These are phyloP conservation scores for Hyaena hyaena DNA, from an alignment of 2,113 vertebrate genomes.

Conservation along the genomic window DNA sequence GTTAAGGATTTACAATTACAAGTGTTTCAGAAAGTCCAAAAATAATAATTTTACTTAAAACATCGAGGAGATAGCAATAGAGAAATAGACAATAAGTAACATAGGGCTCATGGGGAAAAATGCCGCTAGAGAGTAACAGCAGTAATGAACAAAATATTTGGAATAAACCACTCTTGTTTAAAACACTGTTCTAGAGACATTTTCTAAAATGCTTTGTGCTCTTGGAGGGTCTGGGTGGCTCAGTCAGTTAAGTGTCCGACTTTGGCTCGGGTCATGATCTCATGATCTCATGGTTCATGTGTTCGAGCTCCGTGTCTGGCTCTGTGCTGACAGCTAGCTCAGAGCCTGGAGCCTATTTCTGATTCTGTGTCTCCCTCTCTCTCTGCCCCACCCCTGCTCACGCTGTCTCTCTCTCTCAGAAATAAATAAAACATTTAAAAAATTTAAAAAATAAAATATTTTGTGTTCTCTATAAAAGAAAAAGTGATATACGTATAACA, in stretches of 20 bases:
- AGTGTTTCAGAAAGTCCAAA: not conserved
- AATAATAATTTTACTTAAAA: not conserved
- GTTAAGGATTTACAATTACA: not conserved
- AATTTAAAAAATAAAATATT: not conserved
- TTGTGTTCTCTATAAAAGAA: not conserved
- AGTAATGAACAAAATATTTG: not conserved
- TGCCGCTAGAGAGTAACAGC: not conserved
- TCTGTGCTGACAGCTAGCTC: no score
- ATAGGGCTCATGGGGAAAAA: not conserved
- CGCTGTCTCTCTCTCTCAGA: no score
- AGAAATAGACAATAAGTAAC: not conserved
- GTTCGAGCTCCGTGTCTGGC: no score
- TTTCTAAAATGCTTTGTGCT: not conserved
- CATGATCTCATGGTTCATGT: no score
- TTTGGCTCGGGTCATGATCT: no score
- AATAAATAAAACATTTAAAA: no score
- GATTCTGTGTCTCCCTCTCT: no score
- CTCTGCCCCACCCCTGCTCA: no score
- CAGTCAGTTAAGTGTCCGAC: no score
- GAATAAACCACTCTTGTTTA: not conserved
- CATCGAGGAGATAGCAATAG: not conserved
- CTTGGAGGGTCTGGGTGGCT: no score
- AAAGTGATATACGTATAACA: not conserved
- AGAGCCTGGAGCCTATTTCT: no score
- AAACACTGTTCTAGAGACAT: not conserved